Percentiles rank a stretch among this genome's conserved stretches.
These are phyloP conservation scores for Agrotis ipsilon DNA, from an alignment of 2,888 invertebrate genomes.

Conservation along the genomic window DNA sequence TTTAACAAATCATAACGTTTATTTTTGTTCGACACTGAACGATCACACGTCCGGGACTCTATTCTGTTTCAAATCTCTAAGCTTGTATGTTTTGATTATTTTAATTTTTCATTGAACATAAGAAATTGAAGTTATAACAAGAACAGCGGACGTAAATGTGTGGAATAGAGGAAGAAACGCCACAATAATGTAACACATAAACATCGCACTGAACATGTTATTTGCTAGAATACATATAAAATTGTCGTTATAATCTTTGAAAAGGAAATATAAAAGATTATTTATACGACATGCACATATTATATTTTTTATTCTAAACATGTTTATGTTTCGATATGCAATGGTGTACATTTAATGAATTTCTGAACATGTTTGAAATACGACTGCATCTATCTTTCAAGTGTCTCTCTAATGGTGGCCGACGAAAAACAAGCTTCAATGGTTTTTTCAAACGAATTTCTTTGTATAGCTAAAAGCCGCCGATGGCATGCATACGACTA, in stretches of 20 bases:
- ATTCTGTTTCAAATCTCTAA: conserved; percentile 89
- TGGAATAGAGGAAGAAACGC: conserved; percentile 57
- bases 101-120: conserved; percentile 84
- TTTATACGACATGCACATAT: conserved; percentile 39
- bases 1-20: conserved; percentile 89
- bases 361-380: conserved; percentile 63
- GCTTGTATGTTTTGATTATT: conserved; percentile 85
- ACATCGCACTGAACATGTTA: conserved; percentile 46
- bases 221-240: conserved; percentile 59
- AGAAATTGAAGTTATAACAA: conserved; percentile 75
- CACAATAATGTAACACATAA: conserved; percentile 64
- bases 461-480: conserved; percentile 79
- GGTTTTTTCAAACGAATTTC: conserved; percentile 75
- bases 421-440: conserved; percentile 82
- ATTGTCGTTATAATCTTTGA: conserved; percentile 60
- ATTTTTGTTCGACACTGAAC: conserved; percentile 87
- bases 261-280: conserved; percentile 65
- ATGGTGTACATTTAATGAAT: conserved; percentile 33
- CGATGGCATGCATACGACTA: conserved; percentile 80
- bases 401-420: conserved; percentile 85
- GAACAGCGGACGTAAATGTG: conserved; percentile 68
- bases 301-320: conserved; percentile 37
- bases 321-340: conserved; percentile 41
- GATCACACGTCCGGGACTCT: conserved; percentile 87
- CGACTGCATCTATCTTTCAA: conserved; percentile 84